Evolutionary conservation across 2,113 vertebrate genomes (phyloP), one percentile per base, ranked within the genome.

Genomic region (Lasiurus cinereus): DNA sequence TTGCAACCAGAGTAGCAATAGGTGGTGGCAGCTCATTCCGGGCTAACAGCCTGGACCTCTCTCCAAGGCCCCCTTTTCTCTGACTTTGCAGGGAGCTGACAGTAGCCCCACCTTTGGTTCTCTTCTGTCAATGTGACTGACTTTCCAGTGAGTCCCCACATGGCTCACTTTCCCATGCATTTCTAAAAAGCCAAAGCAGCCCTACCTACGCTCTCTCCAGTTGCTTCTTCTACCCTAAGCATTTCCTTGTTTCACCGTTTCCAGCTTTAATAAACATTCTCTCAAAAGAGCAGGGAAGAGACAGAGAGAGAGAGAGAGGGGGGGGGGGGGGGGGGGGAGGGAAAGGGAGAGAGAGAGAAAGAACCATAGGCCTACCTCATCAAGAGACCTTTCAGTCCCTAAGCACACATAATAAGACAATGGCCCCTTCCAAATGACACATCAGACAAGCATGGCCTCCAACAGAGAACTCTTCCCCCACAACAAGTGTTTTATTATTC

Each of bases 311-410:
- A 59, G 3, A 59, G 8, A 59, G 10, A 27, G 24, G 27, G 83
- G 88, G 95, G 92, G 69, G 24, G 27, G 83, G 88, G 95, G 92
- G 69, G 88, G 95, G 92, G 69, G 54, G 2, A 56, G 21, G 21
- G 3, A 56, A 0, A 56, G 8, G 21, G 3, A 59, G 1, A 64
- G 13, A 16, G 13, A 66, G 83, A 90, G 94, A 92, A 62, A 54
- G 73, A 62, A n/a, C 29, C 11, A 69, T 0, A 62, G n/a, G 52
- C 5, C 46, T 84, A 78, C 8, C 27, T 24, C 4, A 64, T 22
- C 1, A 6, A 83, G 46, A 64, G 1, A n/a, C 52, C 18, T 33
- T 18, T 87, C 77, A 85, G 43, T 29, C 52, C 8, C 70, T 27
- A 4, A 83, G 27, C 36, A 86, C 19, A 70, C 5, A 84, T 12